Evolutionary conservation across 2,888 invertebrate genomes (phyloP).

Genomic region (Augiades crinisus): DNA sequence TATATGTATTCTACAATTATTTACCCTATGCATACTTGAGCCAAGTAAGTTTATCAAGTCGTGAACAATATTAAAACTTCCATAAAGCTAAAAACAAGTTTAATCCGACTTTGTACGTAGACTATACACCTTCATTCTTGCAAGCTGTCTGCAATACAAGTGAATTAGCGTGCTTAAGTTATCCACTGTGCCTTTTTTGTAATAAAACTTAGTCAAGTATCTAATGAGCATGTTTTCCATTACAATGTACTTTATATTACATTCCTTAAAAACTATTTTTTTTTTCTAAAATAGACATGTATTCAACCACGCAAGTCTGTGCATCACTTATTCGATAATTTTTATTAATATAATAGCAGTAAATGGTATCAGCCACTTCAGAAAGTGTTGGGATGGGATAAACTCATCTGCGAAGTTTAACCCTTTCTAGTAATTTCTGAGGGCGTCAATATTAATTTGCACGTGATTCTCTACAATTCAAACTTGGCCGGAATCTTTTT

Average conservation of each 20-base stretch:
- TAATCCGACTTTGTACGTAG: constrained; percentile 69
- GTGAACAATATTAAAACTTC: constrained; percentile 76
- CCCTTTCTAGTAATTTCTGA: constrained; percentile 26
- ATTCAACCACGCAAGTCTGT: no score
- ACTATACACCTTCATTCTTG: constrained; percentile 51
- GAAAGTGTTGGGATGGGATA: constrained; percentile 22
- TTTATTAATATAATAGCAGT: constrained; percentile 16
- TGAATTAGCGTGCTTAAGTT: constrained; percentile 55
- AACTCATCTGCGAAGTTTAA: constrained; percentile 22
- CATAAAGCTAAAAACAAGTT: constrained; percentile 79
- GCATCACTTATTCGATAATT: no score
- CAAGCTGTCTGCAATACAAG: constrained; percentile 64
- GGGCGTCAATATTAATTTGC: constrained; percentile 39
- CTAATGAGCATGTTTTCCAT: no score
- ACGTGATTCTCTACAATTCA: constrained; percentile 56
- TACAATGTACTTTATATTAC: no score
- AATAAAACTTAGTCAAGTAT: no score
- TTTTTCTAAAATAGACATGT: no score
- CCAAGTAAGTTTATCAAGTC: constrained; percentile 64
- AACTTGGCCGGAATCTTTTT: constrained; percentile 45
- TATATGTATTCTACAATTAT: constrained; percentile 28
- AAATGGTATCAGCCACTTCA: constrained; percentile 19
- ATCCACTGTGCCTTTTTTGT: no score
- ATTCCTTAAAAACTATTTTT: no score
- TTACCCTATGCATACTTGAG: constrained; percentile 47